phyloP scores from a whole-genome alignment of 2,797 vertebrate species.

The Bufotes viridis region DNA sequence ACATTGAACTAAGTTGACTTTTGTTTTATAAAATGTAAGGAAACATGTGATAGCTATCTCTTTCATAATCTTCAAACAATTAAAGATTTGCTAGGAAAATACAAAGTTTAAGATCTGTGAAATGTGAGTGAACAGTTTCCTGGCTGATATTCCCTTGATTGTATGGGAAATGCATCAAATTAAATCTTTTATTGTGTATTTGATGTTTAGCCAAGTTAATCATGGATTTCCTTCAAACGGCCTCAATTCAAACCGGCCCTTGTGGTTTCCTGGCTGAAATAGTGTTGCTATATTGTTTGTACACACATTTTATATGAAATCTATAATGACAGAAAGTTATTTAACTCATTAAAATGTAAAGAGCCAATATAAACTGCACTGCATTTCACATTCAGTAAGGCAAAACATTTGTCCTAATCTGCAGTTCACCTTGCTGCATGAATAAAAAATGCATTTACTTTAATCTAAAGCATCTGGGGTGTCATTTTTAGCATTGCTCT shows the following conservation, averaged over 20 bases:
- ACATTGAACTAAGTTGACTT: constrained; percentile 26
- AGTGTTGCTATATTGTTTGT: constrained; percentile 52
- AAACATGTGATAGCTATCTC: constrained; percentile 16
- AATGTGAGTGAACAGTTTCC: constrained; percentile 63
- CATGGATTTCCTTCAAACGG: constrained; percentile 58
- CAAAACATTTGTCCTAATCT: constrained; percentile 32
- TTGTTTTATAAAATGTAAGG: constrained; percentile 25
- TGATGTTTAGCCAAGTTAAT: constrained; percentile 64
- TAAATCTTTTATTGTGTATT: constrained; percentile 63
- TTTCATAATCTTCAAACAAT: constrained; percentile 28
- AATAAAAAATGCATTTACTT: constrained; percentile 31
- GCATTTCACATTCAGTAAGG: constrained; percentile 30
- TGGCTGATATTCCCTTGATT: constrained; percentile 56
- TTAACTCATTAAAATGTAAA: constrained; percentile 24
- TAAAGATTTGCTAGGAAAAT: constrained; percentile 12
- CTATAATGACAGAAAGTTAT: constrained; percentile 47
- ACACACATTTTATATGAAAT: constrained; percentile 52
- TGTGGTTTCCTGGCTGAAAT: constrained; percentile 65
- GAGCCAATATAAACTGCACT: not conserved
- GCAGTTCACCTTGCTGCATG: constrained; percentile 36
- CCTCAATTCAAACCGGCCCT: constrained; percentile 64
- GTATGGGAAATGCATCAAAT: constrained; percentile 60
- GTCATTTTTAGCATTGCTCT: constrained; percentile 10
- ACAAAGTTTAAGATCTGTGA: constrained; percentile 51
- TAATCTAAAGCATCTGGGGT: constrained; percentile 46